Base-by-base conservation (phyloP, 2,113 vertebrate genomes). In the Boleophthalmus pectinirostris region DNA sequence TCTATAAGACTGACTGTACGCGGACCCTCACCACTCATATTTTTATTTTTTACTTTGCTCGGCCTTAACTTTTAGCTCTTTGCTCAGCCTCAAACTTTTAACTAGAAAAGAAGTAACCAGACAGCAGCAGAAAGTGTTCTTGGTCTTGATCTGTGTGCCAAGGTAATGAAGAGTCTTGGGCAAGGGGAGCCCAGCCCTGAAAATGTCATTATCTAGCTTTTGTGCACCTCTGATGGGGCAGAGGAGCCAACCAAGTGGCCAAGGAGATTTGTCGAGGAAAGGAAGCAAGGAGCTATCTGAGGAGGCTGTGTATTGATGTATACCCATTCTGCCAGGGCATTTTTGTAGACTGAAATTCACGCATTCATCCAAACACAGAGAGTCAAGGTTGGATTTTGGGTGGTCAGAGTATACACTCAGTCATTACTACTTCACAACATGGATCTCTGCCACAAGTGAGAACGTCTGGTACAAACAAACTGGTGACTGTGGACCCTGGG, bases 121-220 rank as follows among this genome's bases (percentile, higher is more conserved):
- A 73, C 20, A 58, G 68, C 61, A 29, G 46, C 80, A 58, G 6
- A 15, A 16, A 46, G 51, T 49, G 64, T 29, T 24, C 64, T 78
- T 71, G 78, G 73, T 77, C 81, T 78, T 78, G 45, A 82, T 64
- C 58, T 63, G 10, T 60, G 74, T 80, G 78, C 81, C 85, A 88
- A 85, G 81, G 82, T 81, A 66, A 93, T 91, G 90, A 88, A 80
- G 77, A 20, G 78, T 85, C 85, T 82, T 6, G 81, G 83, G 69
- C 70, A 68, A 67, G 85, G 81, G 85, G 82, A 85, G 70, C 85
- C 81, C 72, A 88, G 79, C 69, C 87, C 87, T 75, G 86, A 84
- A 82, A 68, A 84, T 88, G 88, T 83, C 85, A 72, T 79, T 65
- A 56, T 82, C 82, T 77, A 78, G 63, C 73, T 57, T 85, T 67